Evolutionary conservation across 64 coral and sea anemone species (phyloP).

Genomic region (Stichodactyla mertensii): DNA sequence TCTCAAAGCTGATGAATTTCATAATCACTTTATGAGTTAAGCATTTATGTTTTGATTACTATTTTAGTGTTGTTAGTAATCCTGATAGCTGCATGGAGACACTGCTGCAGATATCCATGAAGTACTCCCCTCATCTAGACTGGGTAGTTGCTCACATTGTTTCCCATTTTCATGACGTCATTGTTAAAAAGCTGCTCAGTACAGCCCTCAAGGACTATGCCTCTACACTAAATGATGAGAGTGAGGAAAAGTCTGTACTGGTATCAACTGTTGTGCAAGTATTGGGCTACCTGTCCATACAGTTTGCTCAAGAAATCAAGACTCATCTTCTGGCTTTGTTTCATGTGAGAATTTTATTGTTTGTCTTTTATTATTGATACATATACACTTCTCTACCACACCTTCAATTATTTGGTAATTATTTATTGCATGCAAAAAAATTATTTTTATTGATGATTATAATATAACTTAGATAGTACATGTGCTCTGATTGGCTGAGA

Average conservation of each 20-base stretch:
- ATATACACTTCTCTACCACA: background rate
- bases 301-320: conserved; percentile 77
- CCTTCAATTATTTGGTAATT: too few relatives aligned
- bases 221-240: conserved; percentile 7
- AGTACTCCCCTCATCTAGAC: conserved; percentile 89
- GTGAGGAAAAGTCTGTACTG: conserved; percentile 65
- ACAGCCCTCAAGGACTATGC: conserved; percentile 85
- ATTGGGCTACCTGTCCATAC: conserved; percentile 68
- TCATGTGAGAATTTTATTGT: conserved; percentile 35
- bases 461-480: too few relatives aligned
- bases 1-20: too few relatives aligned
- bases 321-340: conserved; percentile 65
- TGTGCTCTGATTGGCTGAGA: too few relatives aligned
- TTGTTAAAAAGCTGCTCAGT: conserved; percentile 75
- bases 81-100: conserved; percentile 91
- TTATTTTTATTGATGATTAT: too few relatives aligned
- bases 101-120: conserved; percentile 81
- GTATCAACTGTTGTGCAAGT: conserved; percentile 80
- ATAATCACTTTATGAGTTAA: too few relatives aligned
- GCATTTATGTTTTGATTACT: background rate
- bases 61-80: conserved; percentile 51
- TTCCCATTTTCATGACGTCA: conserved; percentile 76
- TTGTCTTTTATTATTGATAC: background rate
- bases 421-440: too few relatives aligned
- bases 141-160: conserved; percentile 97